Evolutionary conservation across 2,797 vertebrate genomes (phyloP).

Genomic region (Odontamblyopus lacepedii): DNA sequence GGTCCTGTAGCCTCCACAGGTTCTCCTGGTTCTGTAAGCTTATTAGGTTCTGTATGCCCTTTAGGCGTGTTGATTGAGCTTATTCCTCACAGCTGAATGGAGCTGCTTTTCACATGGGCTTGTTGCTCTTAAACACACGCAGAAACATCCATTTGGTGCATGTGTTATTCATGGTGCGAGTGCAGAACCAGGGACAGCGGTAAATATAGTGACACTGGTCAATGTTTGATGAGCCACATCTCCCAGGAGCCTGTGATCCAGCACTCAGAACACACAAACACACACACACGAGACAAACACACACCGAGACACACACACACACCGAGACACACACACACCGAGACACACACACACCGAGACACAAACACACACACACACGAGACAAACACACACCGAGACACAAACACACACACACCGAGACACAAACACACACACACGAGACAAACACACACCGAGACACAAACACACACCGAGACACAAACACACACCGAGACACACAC

Average conservation of each 20-base stretch:
- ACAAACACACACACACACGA: too few relatives aligned
- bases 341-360: too few relatives aligned
- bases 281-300: too few relatives aligned
- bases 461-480: too few relatives aligned
- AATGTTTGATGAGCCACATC: conserved; percentile 10
- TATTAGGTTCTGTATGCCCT: not conserved
- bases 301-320: too few relatives aligned
- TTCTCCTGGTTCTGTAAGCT: not conserved
- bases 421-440: too few relatives aligned
- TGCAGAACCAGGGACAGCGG: not conserved
- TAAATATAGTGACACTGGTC: conserved; percentile 6
- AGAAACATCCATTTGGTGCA: not conserved
- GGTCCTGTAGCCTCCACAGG: too few relatives aligned
- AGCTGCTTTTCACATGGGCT: not conserved
- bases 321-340: too few relatives aligned
- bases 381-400: too few relatives aligned
- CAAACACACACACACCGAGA: too few relatives aligned
- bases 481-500: too few relatives aligned
- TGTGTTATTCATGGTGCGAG: conserved; percentile 8
- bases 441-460: too few relatives aligned
- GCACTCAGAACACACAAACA: not conserved
- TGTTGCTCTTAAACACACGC: not conserved
- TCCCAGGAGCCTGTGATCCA: not conserved
- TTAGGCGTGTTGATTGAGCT: not conserved
- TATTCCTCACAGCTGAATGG: not conserved